Conservation (phyloP, 2,888 invertebrate species). For the Xylophagus ater region DNA sequence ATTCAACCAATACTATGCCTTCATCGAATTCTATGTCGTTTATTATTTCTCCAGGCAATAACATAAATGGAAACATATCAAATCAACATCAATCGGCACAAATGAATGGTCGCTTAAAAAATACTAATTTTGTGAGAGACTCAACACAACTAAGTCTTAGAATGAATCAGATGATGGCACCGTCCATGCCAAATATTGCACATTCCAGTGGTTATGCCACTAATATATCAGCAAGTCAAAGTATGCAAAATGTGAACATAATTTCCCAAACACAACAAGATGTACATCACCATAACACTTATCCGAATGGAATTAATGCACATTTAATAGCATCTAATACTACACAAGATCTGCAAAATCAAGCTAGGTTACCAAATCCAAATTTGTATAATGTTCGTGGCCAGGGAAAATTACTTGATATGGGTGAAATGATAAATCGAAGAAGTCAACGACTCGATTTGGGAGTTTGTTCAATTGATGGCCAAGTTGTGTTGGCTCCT, state of each 20-base stretch:
- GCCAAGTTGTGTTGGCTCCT: neutral
- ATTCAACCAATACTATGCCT: constrained; percentile 26
- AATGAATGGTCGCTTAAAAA: constrained; percentile 29
- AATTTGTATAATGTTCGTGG: no score
- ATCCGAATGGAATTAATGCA: constrained; percentile 1
- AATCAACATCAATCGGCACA: constrained; percentile 19
- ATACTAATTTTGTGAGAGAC: no score
- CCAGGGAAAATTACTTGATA: constrained; percentile 61
- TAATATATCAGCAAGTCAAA: constrained; percentile 35
- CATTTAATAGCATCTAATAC: constrained; percentile 18
- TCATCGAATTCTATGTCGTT: constrained; percentile 28
- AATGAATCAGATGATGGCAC: constrained; percentile 38
- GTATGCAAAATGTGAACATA: constrained; percentile 38
- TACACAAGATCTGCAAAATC: constrained; percentile 24
- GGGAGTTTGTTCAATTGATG: constrained; percentile 3
- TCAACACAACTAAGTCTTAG: constrained; percentile 31
- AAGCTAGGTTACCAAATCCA: constrained; percentile 18
- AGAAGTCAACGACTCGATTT: constrained; percentile 42
- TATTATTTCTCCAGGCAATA: constrained; percentile 11
- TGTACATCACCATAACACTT: constrained; percentile 20
- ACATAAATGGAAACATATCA: constrained; percentile 25
- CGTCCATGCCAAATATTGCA: constrained; percentile 40
- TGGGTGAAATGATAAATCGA: constrained; percentile 68
- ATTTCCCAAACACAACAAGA: constrained; percentile 21
- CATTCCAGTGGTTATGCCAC: constrained; percentile 24